Evolutionary conservation across 2,113 vertebrate species (phyloP).

Genomic region (Cavia porcellus): DNA sequence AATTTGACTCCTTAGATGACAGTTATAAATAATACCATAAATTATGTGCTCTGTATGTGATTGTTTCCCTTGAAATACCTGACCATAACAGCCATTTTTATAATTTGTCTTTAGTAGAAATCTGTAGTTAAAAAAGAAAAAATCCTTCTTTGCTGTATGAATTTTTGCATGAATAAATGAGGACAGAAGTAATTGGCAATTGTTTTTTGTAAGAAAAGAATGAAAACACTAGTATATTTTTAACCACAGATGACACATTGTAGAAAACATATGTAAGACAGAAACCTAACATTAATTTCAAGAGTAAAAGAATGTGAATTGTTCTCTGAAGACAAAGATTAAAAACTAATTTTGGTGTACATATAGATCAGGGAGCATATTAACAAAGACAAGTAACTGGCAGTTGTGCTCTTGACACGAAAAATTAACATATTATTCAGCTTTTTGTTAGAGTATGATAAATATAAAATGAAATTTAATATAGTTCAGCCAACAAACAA

Average conservation of each 20-base stretch:
- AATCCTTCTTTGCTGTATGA: background rate
- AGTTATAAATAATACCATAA: no score
- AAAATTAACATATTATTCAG: background rate
- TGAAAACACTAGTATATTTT: constrained; percentile 56
- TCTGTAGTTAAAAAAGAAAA: constrained; percentile 6
- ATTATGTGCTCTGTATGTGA: no score
- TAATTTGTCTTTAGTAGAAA: constrained; percentile 64
- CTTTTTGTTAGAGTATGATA: constrained; percentile 41
- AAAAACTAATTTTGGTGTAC: constrained; percentile 9
- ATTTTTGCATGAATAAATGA: constrained; percentile 70
- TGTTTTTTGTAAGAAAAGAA: constrained; percentile 60
- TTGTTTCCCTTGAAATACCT: no score
- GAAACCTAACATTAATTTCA: background rate
- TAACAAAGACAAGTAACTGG: background rate
- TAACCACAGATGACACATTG: constrained; percentile 36
- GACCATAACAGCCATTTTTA: background rate
- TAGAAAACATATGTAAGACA: constrained; percentile 51
- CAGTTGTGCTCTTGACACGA: constrained; percentile 19
- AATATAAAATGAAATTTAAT: constrained; percentile 42
- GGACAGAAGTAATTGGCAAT: constrained; percentile 30
- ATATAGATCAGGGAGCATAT: background rate
- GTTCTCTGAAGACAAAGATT: constrained; percentile 51
- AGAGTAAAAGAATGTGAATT: background rate
- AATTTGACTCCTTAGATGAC: no score
- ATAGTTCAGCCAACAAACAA: background rate